Evolutionary conservation across 2,113 vertebrate species (phyloP).

Genomic region (Hippocampus mohnikei): DNA sequence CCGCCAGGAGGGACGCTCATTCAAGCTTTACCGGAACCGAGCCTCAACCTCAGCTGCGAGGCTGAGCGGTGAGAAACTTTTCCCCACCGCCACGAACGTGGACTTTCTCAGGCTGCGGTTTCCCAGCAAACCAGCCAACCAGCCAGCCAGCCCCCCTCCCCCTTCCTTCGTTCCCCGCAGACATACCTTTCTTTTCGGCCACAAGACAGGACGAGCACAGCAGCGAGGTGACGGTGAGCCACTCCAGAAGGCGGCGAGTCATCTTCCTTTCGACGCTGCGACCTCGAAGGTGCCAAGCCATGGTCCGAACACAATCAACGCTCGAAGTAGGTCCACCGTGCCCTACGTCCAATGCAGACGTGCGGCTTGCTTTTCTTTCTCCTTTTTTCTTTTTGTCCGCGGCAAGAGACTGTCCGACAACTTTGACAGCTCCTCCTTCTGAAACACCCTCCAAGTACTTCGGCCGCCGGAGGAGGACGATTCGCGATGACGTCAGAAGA

Average conservation of each 20-base stretch:
- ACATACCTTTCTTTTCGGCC: conserved; percentile 73
- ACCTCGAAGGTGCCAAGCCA: conserved; percentile 50
- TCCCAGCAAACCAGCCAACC: neutral
- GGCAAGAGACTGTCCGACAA: conserved; percentile 26
- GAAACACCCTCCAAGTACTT: conserved; percentile 34
- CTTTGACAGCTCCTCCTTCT: conserved; percentile 74
- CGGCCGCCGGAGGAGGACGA: conserved; percentile 20
- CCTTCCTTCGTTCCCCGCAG: neutral
- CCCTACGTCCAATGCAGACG: neutral
- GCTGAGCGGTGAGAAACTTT: conserved; percentile 38
- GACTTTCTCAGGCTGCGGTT: conserved; percentile 36
- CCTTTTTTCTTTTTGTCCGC: neutral
- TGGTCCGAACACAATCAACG: neutral
- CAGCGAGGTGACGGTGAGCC: conserved; percentile 58
- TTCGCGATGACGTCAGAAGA: conserved; percentile 64
- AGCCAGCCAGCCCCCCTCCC: neutral
- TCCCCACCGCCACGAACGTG: conserved; percentile 23
- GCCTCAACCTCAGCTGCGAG: neutral
- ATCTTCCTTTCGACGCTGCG: conserved; percentile 49
- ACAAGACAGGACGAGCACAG: conserved; percentile 53
- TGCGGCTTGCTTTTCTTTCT: conserved; percentile 25
- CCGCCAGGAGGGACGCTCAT: neutral
- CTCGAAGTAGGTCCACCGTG: neutral
- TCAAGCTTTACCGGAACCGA: conserved; percentile 3
- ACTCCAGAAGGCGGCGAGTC: conserved; percentile 49